Evolutionary conservation across 2,888 invertebrate species (phyloP).

Genomic region (Hypsopygia costalis): DNA sequence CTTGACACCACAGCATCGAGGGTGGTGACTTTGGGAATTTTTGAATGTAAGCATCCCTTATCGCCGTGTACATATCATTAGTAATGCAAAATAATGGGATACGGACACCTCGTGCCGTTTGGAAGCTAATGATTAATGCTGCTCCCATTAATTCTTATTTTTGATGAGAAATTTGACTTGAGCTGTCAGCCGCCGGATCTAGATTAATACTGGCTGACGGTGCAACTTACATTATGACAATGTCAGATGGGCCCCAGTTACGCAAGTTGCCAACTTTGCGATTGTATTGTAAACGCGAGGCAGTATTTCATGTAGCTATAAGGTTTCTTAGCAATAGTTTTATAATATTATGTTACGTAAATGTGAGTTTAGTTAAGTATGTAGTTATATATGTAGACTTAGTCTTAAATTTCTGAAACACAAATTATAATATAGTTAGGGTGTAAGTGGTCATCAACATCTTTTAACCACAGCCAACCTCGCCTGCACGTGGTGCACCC

Average conservation of each 20-base stretch:
- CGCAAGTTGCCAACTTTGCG: constrained; percentile 9
- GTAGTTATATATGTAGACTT: too few species aligned
- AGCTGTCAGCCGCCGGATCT: constrained; percentile 75
- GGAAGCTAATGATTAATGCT: constrained; percentile 77
- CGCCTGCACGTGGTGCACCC: too few species aligned
- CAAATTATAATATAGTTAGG: too few species aligned
- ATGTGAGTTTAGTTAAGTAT: too few species aligned
- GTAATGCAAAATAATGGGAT: constrained; percentile 81
- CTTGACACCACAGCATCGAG: constrained; percentile 41
- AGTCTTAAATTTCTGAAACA: too few species aligned
- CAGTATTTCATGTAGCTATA: neutral
- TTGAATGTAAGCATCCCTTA: constrained; percentile 62
- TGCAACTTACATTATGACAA: constrained; percentile 69
- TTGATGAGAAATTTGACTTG: constrained; percentile 80
- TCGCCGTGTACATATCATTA: constrained; percentile 77
- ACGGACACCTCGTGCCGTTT: constrained; percentile 79
- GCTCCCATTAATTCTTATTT: constrained; percentile 79
- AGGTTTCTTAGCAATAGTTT: too few species aligned
- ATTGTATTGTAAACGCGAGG: neutral
- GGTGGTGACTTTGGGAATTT: constrained; percentile 62
- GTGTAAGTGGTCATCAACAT: too few species aligned
- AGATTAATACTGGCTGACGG: constrained; percentile 78
- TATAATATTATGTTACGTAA: too few species aligned
- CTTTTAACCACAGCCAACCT: too few species aligned
- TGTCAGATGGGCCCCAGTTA: constrained; percentile 32